Conservation (phyloP, 2,888 invertebrate genomes). For the Melinaea marsaeus region DNA sequence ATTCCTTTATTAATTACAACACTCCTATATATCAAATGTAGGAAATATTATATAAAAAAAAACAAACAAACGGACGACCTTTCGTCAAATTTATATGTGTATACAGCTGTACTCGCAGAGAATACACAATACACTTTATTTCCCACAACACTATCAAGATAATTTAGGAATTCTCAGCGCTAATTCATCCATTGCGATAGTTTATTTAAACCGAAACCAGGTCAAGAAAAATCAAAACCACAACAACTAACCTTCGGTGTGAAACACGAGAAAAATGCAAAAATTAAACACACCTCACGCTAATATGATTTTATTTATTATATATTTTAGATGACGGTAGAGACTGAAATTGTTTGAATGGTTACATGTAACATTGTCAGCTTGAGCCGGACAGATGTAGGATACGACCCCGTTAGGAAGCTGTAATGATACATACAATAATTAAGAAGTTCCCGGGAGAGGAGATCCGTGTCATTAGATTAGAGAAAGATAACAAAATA, state of each 20-base stretch:
- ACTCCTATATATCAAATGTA: not conserved
- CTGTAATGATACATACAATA: slow-evolving; percentile 45
- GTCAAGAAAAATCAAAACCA: slow-evolving; percentile 69
- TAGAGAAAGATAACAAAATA: slow-evolving; percentile 43
- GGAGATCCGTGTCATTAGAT: slow-evolving; percentile 47
- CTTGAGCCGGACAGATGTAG: slow-evolving; percentile 55
- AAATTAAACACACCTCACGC: slow-evolving; percentile 28
- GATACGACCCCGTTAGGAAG: slow-evolving; percentile 49
- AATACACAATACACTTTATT: slow-evolving; percentile 22
- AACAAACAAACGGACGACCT: not conserved
- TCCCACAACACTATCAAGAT: slow-evolving; percentile 26
- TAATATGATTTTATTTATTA: slow-evolving; percentile 28
- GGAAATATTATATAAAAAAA: not conserved
- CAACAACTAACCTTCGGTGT: slow-evolving; percentile 51
- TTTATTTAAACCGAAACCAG: slow-evolving; percentile 65
- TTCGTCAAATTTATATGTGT: not conserved
- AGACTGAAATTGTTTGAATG: slow-evolving; percentile 39
- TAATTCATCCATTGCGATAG: slow-evolving; percentile 65
- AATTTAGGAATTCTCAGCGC: slow-evolving; percentile 47
- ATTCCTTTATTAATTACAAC: not conserved
- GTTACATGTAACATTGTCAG: slow-evolving; percentile 42
- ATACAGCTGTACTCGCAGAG: slow-evolving; percentile 14
- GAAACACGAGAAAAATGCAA: slow-evolving; percentile 32
- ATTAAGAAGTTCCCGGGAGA: slow-evolving; percentile 51
- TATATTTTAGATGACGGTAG: slow-evolving; percentile 36